Base-by-base conservation (phyloP, 2,797 vertebrate species). In the Tarsius wallacei region DNA sequence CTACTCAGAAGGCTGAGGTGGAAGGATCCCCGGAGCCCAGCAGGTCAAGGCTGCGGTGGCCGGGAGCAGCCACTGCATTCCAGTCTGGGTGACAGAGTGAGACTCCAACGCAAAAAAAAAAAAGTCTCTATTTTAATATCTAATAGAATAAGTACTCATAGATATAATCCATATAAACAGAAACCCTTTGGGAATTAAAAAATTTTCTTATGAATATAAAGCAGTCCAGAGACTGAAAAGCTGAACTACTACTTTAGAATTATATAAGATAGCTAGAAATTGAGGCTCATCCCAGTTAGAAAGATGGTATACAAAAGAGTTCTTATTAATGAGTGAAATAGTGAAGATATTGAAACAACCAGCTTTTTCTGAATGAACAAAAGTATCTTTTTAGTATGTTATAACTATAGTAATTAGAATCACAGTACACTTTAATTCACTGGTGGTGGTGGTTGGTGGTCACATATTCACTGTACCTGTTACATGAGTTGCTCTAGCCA, bases 401-500 rank as follows among this genome's bases (percentile, higher is more conserved):
- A 59, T 19, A 24, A 64, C 26, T 49, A 57, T 5, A 61, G 49
- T 19, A 61, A 59, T 24, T 47, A 91, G 73, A 47, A 49, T 15
- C 31, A 31, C 2, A 24, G 33, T 28, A 90, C 22, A 22, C 11
- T 90, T 55, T 19, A 91, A 55, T 42, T 24, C 31, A 88, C 10
- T 84, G 84, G 12, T 26, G 28, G 24, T 0, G 0, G 16, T 17
- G 13, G 1, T 24, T 53, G 55, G 31, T 57, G 55, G 24, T 7
- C 0, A 7, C 3, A 42, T 0, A 7, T 21, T 55, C 36, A 33
- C 71, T 24, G 7, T 99, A 99, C 99, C 99, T 63, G 99, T 99
- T 68, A 99, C 99, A 2, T 99, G 99, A 0, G 99, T 99, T 93
- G 99, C 99, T 98, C 99, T 99, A 96, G 99, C 99, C 80, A 99